Evolutionary conservation across 2,888 invertebrate species (phyloP), one percentile per base, ranked within the genome.

Genomic region (Elaeidobius kamerunicus): DNA sequence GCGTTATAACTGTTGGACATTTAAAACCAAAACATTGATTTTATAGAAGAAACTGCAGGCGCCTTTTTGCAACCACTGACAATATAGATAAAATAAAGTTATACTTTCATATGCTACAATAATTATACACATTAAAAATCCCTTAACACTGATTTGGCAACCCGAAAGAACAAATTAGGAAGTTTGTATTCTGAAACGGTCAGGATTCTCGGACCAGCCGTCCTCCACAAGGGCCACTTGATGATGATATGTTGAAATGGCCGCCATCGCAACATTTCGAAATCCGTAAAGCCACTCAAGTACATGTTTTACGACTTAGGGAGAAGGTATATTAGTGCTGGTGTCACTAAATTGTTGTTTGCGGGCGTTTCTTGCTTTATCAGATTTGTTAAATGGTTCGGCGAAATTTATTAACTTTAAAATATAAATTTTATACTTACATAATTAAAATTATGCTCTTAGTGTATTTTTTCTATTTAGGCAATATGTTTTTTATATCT

Each of bases 241-340:
- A 56, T 56, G 56, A 56, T 56, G 56, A 56, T 52, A 49, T 48
- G 56, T 56, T 52, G 56, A 30, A 52, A 52, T 52, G 44, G 49
- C 48, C 43, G 41, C 46, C 48, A 39, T 39, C 35, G 47, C 47
- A 49, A 41, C 48, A 54, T 49, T 47, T 41, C 41, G 36, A 45
- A 50, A 55, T 55, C 56, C 48, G 44, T 46, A 56, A 56, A 56
- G 56, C 56, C 49, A 56, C 52, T 56, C 49, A 45, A 52, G 52
- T 48, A 41, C 56, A 52, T 56, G 56, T 56, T 56, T 52, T 52
- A 52, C 49, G 56, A 52, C 48, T 41, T 34, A 14, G 39, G 49
- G 44, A 40, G 44, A 41, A 30, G 44, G 47, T 44, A 38, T 48
- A 51, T 51, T 52, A 48, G 38, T 44, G 51, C 32, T 35, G n/a